Evolutionary conservation across 2,888 invertebrate genomes (phyloP).

Genomic region (Hartigia nigra): DNA sequence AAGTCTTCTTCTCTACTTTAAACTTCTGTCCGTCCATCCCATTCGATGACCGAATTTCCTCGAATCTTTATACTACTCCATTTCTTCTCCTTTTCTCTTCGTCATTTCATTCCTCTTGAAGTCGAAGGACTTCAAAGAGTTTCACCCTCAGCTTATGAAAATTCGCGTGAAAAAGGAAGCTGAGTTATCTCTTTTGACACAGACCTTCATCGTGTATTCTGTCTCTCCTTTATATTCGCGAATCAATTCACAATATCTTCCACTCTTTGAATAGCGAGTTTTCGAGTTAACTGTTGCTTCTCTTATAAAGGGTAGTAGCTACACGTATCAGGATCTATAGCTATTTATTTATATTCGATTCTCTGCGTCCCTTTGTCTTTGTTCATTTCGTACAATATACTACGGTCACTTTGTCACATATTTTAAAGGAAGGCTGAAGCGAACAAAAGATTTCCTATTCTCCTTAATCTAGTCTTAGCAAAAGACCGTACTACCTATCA

Average conservation of each 20-base stretch:
- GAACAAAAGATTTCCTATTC: background rate
- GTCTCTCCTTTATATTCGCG: slow-evolving; percentile 31
- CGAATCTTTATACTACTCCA: background rate
- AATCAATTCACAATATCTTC: slow-evolving; percentile 31
- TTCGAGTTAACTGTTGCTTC: slow-evolving; percentile 33
- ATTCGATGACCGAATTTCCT: background rate
- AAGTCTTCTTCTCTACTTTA: background rate
- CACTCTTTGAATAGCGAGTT: slow-evolving; percentile 23
- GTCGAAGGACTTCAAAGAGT: slow-evolving; percentile 4
- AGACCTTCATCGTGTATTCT: background rate
- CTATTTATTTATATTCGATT: background rate
- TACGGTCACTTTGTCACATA: background rate
- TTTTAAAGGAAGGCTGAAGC: background rate
- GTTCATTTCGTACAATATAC: background rate
- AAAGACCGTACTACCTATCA: background rate
- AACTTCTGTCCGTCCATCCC: slow-evolving; percentile 5
- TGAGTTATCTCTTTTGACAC: slow-evolving; percentile 8
- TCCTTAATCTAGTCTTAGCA: background rate
- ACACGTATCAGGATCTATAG: background rate
- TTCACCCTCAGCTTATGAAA: slow-evolving; percentile 1
- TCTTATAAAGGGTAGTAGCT: slow-evolving; percentile 13
- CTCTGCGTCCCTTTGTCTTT: background rate
- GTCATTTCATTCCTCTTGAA: background rate
- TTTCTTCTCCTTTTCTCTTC: background rate
- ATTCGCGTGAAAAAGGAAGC: background rate